phyloP scores from a whole-genome alignment of 2,797 vertebrate genomes.

The Benthosema pterotum region DNA sequence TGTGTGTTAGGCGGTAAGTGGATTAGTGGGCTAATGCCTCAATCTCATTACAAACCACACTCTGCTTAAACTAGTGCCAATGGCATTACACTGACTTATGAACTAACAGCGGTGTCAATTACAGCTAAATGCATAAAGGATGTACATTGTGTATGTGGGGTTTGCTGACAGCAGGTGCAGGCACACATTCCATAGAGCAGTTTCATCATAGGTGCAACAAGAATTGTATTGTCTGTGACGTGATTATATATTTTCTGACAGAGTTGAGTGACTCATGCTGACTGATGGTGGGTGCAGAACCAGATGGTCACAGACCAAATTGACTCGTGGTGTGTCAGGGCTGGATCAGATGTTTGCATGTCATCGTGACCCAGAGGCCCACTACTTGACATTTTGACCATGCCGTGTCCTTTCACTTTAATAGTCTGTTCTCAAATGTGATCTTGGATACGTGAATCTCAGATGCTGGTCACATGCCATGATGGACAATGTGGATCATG shows the following conservation, averaged over 20 bases:
- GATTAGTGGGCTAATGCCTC: conserved; percentile 70
- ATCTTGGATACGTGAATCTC: too few relatives aligned
- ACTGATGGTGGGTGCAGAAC: conserved; percentile 54
- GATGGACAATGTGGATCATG: too few relatives aligned
- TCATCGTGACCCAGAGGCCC: conserved; percentile 14
- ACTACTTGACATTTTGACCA: conserved; percentile 37
- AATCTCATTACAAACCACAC: conserved; percentile 69
- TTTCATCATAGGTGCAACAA: conserved; percentile 52
- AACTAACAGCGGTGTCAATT: conserved; percentile 21
- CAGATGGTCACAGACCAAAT: conserved; percentile 40
- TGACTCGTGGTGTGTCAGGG: conserved; percentile 66
- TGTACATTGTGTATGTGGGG: conserved; percentile 38
- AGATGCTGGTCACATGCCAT: too few relatives aligned
- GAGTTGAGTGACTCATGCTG: conserved; percentile 64
- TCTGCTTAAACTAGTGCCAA: conserved; percentile 39
- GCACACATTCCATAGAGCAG: background rate
- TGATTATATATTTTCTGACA: conserved; percentile 52
- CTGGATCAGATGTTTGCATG: conserved; percentile 56
- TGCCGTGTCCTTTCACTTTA: conserved; percentile 1
- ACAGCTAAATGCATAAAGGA: conserved; percentile 20
- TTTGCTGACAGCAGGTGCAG: conserved; percentile 48
- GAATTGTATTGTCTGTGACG: conserved; percentile 48
- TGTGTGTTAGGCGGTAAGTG: conserved; percentile 64
- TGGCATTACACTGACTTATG: conserved; percentile 37
- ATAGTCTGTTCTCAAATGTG: too few relatives aligned